Evolutionary conservation across 2,888 invertebrate genomes (phyloP), one percentile per base, ranked within the genome.

Genomic region (Synergus gifuensis): DNA sequence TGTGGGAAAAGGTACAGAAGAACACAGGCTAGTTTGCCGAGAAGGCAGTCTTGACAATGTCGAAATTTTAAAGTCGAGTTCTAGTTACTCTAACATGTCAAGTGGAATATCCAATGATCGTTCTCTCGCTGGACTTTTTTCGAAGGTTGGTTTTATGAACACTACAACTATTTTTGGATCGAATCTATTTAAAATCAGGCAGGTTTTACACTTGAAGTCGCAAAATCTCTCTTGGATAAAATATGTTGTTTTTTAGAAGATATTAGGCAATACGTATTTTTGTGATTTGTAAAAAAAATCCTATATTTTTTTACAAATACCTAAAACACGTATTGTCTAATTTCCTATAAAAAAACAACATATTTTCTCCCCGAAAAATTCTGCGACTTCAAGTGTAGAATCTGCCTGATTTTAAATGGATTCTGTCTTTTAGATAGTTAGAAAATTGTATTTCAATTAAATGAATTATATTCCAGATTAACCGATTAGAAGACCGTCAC

Each of bases 21-120:
- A 96, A 86, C 96, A 96, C 90, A 94, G 96, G 78, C 91, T 97
- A 0, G 94, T 95, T 86, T 97, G 97, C 87, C 93, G 94, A 8
- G 94, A 95, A 78, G 90, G 89, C 46, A 84, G 82, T 22, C 85
- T 58, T 77, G 88, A 89, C 84, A 90, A 86, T 80, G 88, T 86
- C 7, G 88, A 89, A 60, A 78, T 83, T 4, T 84, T 83, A 42
- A 90, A 86, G 81, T 82, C 85, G n/a, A 84, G 86, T 7, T 87
- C 88, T 16, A 81, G 85, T 49, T 79, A 88, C 18, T 86, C 87
- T 28, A 18, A 9, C 4, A 85, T 85, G 60, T 78, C 85, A 49
- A 77, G 82, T 18, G 78, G 87, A 11, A 82, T 86, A 73, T 86
- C 87, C 12, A 86, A 79, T 67, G 91, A 91, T 79, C 88, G 89